These are phyloP conservation scores for Oreohelix idahoensis DNA, from an alignment of 1,140 invertebrate genomes.

Conservation along the genomic window DNA sequence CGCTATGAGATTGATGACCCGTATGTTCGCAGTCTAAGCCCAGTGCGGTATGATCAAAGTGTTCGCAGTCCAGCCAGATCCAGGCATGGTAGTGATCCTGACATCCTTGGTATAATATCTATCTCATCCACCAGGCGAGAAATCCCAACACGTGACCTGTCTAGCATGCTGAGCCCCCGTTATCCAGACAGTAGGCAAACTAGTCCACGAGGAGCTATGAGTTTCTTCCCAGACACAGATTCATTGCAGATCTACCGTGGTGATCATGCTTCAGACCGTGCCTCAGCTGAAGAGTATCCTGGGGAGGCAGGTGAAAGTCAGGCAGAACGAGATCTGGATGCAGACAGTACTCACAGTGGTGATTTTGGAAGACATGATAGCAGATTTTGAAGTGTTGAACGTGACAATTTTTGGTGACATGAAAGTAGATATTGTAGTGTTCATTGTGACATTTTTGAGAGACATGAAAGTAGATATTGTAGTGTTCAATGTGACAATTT, in stretches of 20 bases:
- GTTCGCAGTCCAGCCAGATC: slow-evolving; percentile 59
- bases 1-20: slow-evolving; percentile 60
- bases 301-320: slow-evolving; percentile 37
- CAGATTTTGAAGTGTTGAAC: background rate
- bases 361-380: slow-evolving; percentile 44
- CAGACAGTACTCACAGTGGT: slow-evolving; percentile 44
- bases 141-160: slow-evolving; percentile 49
- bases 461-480: no score
- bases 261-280: slow-evolving; percentile 37
- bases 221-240: slow-evolving; percentile 66
- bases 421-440: no score
- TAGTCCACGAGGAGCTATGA: slow-evolving; percentile 57
- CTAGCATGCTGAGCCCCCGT: slow-evolving; percentile 60
- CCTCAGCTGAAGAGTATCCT: slow-evolving; percentile 30
- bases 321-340: slow-evolving; percentile 41
- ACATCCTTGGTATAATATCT: slow-evolving; percentile 56
- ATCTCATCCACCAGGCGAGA: slow-evolving; percentile 55
- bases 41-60: slow-evolving; percentile 59
- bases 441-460: no score
- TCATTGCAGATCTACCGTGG: slow-evolving; percentile 47
- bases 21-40: slow-evolving; percentile 50
- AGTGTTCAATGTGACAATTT: slow-evolving; percentile 44
- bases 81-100: slow-evolving; percentile 63
- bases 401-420: no score
- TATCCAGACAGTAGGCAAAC: slow-evolving; percentile 61